Conservation (phyloP, 2,113 vertebrate genomes). For the Bos javanicus region DNA sequence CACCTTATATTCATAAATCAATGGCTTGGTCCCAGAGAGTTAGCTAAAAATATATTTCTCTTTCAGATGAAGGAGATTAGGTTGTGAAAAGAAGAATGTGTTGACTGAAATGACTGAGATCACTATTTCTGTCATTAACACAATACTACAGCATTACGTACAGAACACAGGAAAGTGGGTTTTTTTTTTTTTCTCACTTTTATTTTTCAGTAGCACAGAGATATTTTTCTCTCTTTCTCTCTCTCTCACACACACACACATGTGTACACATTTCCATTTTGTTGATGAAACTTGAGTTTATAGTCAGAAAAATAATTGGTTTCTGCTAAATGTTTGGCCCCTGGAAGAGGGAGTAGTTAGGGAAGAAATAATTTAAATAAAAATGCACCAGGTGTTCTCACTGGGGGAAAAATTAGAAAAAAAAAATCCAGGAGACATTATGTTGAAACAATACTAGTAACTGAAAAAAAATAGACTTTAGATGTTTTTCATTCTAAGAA, state of each 20-base stretch:
- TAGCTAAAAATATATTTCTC: slow-evolving; percentile 84
- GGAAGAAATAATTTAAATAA: neutral
- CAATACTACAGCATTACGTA: neutral
- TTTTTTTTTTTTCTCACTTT: neutral
- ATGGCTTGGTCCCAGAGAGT: slow-evolving; percentile 78
- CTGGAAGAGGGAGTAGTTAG: neutral
- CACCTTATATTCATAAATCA: slow-evolving; percentile 86
- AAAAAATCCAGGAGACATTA: neutral
- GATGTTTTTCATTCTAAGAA: neutral
- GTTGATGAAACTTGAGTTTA: slow-evolving; percentile 7
- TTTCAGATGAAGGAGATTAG: slow-evolving; percentile 84
- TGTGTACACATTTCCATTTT: neutral
- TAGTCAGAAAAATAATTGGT: neutral
- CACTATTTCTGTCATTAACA: slow-evolving; percentile 70
- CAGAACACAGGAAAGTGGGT: neutral
- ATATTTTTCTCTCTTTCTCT: neutral
- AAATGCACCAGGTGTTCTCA: neutral
- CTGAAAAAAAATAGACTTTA: neutral
- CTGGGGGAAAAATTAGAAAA: neutral
- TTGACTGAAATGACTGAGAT: slow-evolving; percentile 66
- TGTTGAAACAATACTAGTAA: neutral
- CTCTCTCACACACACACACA: neutral
- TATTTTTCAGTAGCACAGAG: neutral
- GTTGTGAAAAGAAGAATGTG: slow-evolving; percentile 73
- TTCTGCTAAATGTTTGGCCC: neutral